A percentile compares a stretch with the other conserved stretches of the same genome.
phyloP scores from a whole-genome alignment of 2,113 vertebrate genomes.

The Rhipidura dahli region DNA sequence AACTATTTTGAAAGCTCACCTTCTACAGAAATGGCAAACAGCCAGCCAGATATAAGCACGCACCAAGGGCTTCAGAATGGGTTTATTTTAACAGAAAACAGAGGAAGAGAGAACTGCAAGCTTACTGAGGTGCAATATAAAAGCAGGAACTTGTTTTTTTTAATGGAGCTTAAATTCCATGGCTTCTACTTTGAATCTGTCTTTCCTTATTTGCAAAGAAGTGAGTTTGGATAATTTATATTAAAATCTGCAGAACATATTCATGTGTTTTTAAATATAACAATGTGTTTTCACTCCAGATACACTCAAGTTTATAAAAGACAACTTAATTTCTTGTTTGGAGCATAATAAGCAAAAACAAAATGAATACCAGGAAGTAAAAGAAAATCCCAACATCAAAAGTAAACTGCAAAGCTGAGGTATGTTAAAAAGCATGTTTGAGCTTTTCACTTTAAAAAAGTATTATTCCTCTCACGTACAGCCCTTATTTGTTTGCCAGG shows the following conservation, averaged over 20 bases:
- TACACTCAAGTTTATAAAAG: background rate
- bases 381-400: background rate
- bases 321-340: background rate
- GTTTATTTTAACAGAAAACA: background rate
- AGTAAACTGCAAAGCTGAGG: background rate
- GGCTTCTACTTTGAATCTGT: background rate
- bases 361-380: background rate
- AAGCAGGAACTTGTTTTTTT: background rate
- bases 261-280: background rate
- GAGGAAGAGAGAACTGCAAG: background rate
- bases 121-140: background rate
- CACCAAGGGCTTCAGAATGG: background rate
- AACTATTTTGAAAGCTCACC: background rate
- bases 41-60: background rate
- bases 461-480: background rate
- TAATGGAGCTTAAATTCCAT: background rate
- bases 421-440: background rate
- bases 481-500: background rate
- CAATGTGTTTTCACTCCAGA: background rate
- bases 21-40: background rate
- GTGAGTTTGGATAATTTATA: background rate
- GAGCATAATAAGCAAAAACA: background rate
- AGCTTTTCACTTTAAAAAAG: background rate
- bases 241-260: background rate
- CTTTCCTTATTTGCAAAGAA: background rate